Percentiles rank a stretch among this genome's conserved stretches.
Evolutionary conservation across 2,113 vertebrate species (phyloP).

Genomic region (Eudyptes chrysolophus): DNA sequence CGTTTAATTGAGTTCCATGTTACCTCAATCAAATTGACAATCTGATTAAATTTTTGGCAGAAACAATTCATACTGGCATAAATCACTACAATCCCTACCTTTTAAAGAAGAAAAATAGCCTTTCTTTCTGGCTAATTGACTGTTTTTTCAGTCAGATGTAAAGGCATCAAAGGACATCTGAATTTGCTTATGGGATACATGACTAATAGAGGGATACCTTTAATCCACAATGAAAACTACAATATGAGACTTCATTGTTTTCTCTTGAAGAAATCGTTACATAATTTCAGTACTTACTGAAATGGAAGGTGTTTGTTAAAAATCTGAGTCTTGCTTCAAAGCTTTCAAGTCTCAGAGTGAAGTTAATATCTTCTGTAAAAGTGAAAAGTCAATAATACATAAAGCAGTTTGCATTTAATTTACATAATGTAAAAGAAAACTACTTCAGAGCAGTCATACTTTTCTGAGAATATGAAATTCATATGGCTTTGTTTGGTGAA

Average conservation of each 20-base stretch:
- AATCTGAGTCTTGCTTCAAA: conserved; percentile 4
- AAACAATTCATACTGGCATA: neutral
- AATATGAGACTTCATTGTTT: neutral
- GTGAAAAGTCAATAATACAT: neutral
- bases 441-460: neutral
- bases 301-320: conserved; percentile 10
- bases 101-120: neutral
- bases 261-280: neutral
- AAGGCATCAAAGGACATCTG: neutral
- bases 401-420: neutral
- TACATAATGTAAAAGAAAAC: neutral
- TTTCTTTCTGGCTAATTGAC: neutral
- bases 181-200: neutral
- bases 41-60: neutral
- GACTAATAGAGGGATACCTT: conserved; percentile 1
- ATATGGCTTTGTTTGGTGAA: neutral
- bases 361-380: conserved; percentile 7
- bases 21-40: neutral
- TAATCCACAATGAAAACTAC: neutral
- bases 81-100: neutral
- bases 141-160: neutral
- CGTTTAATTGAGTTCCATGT: neutral
- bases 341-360: neutral
- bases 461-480: neutral
- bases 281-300: neutral